Evolutionary conservation across 2,113 vertebrate species (phyloP), one percentile per base, ranked within the genome.

Genomic region (Psilopogon haemacephalus): DNA sequence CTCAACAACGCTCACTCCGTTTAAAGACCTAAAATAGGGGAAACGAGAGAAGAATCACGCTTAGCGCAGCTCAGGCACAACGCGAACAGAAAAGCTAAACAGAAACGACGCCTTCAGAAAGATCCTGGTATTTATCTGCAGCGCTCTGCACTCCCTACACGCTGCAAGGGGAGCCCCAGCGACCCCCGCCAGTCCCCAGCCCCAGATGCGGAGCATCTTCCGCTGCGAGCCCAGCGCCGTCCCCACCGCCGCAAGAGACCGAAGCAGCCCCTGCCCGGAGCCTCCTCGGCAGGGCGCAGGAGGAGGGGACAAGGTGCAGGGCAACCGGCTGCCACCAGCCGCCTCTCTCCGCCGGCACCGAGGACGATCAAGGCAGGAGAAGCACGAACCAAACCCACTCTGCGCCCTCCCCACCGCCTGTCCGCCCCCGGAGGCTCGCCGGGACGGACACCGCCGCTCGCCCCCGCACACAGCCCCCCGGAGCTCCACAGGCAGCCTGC

Each of bases 171-270:
- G 7, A 54, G 32, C n/a, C 12, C 46, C 44, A 1, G 50, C 0
- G 54, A 4, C 15, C 18, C 67, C 44, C 48, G 48, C 48, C 12
- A 50, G 48, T 50, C 48, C 12, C 48, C 21, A 23, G 12, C 21
- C 44, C 62, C n/a, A n/a, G n/a, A n/a, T 0, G 18, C n/a, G 28
- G 27, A 20, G 5, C 38, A 1, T 4, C 46, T 4, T 4, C 1
- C 42, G 1, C 33, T 3, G 13, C 26, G 7, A 21, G 16, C 19
- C 38, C 48, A 50, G 48, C 48, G 24, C 48, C 48, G 48, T 24
- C 23, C 48, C 23, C 48, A 26, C 48, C 13, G 48, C 23, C 48
- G 24, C 48, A 24, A 26, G 48, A 12, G 40, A 6, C 48, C 62
- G 5, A 8, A 54, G 20, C 38, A 19, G 5, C 12, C 55, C 1